Evolutionary conservation across 2,888 invertebrate species (phyloP), one percentile per base, ranked within the genome.

Genomic region (Cephus spinipes): DNA sequence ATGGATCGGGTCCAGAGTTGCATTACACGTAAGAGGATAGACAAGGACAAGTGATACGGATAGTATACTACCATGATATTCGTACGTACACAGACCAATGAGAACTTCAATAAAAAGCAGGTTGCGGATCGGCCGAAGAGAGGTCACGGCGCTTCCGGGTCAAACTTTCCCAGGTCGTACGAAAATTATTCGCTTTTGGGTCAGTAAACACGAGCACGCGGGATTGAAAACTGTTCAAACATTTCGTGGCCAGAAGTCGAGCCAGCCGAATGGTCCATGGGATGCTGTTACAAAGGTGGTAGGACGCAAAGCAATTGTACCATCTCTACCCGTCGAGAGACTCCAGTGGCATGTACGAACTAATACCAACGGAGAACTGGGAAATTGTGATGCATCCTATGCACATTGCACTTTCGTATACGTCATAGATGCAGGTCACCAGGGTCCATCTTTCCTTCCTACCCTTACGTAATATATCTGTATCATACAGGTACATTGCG

Each of bases 131-230:
- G 40, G 40, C 23, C 40, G 23, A 23, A 6, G 40, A 40, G 40
- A 9, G 40, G 40, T 55, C 40, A 9, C 23, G 40, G 40, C 9
- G 23, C 40, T 55, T 23, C 23, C 40, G 40, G 40, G 69, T 30
- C 69, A 76, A 76, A 76, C 55, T 76, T 76, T 69, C 76, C 40
- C 40, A 55, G 76, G 33, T 35, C 69, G 3, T 76, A 40, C 74
- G 78, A 83, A 55, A 79, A 84, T 85, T 79, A 83, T 83, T 81
- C 79, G 81, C 76, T 85, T 84, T 82, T 73, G 80, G 81, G 77
- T 83, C 79, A 77, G 79, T 76, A 80, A 83, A 79, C 79, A 77
- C 73, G 75, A 32, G 69, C 69, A 35, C 23, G 35, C 32, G 73
- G 74, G 35, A 73, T 73, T 73, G 74, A 33, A 73, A 35, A 35